Base-by-base conservation (phyloP, 1,140 invertebrate species). In the Meloidogyne exigua region DNA sequence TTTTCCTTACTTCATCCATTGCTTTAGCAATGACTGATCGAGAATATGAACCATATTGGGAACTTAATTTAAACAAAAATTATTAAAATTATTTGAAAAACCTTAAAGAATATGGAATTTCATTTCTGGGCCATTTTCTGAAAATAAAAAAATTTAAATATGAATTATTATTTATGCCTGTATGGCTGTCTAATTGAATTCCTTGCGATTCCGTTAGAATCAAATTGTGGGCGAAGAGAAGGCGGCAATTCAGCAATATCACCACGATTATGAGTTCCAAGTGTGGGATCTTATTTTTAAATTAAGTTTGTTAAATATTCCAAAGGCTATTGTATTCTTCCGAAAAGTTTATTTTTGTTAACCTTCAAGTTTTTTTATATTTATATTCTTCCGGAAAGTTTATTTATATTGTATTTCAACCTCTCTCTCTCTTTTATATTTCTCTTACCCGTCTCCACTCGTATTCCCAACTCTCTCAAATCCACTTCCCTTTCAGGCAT, bases 81-180 rank as follows among this genome's bases (percentile, higher is more conserved):
- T n/a, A n/a, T n/a, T 2, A 26, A 25, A 65, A 13, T 65, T 25
- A 65, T 67, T 68, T 32, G 7, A 10, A 32, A 26, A 28, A 71
- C 69, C 69, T 85, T 12, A 87, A 42, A 11, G 86, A 81, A 70
- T 87, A 87, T 9, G 85, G 85, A 44, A 87, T 87, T 76, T 88
- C 87, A 66, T 81, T 84, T 68, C 82, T 81, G 23, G 84, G 85
- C 84, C 84, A 85, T 68, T 77, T 76, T 69, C 83, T 84, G 62
- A 5, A 76, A 32, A 32, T 3, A 32, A 32, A 32, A 32, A 32
- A 32, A 32, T 32, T 32, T 32, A 32, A 32, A 32, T 3, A 76
- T 26, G 0, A 28, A 32, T 15, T 21, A 28, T 15, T 18, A 39
- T 32, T 32, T 62, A 75, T 23, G 49, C 32, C 66, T 77, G 71